phyloP scores from a whole-genome alignment of 2,113 vertebrate genomes.

The Meleagris gallopavo region DNA sequence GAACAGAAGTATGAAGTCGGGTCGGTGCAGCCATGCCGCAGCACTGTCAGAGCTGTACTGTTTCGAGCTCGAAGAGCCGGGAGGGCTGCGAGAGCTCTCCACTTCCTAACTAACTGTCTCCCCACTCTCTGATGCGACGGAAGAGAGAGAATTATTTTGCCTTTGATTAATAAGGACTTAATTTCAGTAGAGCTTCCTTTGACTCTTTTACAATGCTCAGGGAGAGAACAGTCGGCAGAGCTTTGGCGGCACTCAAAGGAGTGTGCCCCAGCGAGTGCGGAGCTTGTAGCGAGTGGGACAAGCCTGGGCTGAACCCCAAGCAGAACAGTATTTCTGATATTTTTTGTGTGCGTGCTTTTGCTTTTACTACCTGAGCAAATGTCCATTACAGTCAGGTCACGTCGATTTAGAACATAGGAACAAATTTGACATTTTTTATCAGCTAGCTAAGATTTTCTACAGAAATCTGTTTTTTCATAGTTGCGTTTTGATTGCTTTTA shows the following conservation, averaged over 20 bases:
- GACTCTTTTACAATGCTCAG: background rate
- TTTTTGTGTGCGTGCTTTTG: background rate
- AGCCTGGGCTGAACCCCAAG: background rate
- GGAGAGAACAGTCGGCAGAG: accelerated
- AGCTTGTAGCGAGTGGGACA: background rate
- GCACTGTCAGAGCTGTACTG: background rate
- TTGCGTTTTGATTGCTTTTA: background rate
- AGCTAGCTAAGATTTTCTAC: background rate
- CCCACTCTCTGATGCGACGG: background rate
- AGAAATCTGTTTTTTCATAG: background rate
- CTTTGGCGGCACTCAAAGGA: background rate
- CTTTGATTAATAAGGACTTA: background rate
- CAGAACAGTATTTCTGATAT: background rate
- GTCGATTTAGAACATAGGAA: accelerated
- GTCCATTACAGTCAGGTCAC: background rate
- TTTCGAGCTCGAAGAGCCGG: background rate
- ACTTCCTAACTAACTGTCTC: background rate
- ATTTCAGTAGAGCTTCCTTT: background rate
- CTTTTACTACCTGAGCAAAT: background rate
- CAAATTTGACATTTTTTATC: background rate
- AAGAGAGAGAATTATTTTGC: background rate
- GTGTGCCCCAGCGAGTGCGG: accelerated
- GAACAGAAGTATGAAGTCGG: background rate
- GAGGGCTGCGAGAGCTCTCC: background rate
- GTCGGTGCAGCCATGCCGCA: background rate